A percentile compares a stretch with the other conserved stretches of the same genome.
Evolutionary conservation across 2,113 vertebrate genomes (phyloP).

Genomic region (Camelus dromedarius): DNA sequence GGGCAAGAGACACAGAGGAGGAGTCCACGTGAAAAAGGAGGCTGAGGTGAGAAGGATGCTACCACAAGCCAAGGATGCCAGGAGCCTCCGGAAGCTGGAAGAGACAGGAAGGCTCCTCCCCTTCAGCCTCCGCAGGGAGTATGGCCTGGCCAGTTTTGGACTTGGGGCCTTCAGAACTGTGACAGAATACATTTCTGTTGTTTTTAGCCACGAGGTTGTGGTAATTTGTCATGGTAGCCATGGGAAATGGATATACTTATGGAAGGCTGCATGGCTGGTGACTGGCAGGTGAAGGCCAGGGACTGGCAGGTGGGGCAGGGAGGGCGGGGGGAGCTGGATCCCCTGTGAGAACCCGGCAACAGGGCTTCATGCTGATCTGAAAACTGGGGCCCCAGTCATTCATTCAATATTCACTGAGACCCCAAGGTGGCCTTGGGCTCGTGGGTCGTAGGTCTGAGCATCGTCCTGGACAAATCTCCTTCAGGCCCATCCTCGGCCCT

Average conservation of each 20-base stretch:
- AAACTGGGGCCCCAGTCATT: not conserved
- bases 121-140: fast-evolving
- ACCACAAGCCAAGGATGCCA: fast-evolving
- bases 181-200: too few relatives aligned
- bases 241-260: fast-evolving
- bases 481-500: not conserved
- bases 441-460: not conserved
- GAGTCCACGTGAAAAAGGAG: not conserved
- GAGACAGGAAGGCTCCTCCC: fast-evolving
- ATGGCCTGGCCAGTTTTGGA: fast-evolving
- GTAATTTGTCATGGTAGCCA: fast-evolving
- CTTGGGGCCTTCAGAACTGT: not conserved
- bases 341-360: fast-evolving
- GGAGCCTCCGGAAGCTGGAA: fast-evolving
- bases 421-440: not conserved
- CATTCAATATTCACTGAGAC: not conserved
- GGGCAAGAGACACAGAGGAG: not conserved
- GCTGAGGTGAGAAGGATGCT: fast-evolving
- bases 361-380: too few relatives aligned
- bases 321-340: not conserved
- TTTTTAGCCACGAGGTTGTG: not conserved
- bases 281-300: not conserved
- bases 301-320: not conserved
- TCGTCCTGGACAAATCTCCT: not conserved
- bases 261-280: fast-evolving